These are phyloP conservation scores for Dione juno DNA, from an alignment of 2,888 invertebrate species.

Conservation along the genomic window DNA sequence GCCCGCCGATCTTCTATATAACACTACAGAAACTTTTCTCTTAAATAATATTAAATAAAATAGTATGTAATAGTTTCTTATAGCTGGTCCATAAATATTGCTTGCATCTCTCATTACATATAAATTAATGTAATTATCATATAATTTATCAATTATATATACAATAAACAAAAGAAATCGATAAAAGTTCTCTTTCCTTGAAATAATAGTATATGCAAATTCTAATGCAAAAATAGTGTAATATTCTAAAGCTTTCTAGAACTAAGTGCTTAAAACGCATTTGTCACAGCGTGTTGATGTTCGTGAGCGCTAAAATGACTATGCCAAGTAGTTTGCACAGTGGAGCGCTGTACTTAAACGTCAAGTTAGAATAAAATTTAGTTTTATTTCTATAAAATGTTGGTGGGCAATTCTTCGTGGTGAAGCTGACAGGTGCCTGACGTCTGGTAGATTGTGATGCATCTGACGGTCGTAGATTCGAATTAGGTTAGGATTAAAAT, in stretches of 20 bases:
- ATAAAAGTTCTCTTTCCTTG: too few species aligned
- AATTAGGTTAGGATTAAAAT: not conserved
- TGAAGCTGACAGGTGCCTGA: not conserved
- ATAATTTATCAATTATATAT: too few species aligned
- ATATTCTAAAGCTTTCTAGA: conserved; percentile 6
- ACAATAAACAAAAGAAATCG: too few species aligned
- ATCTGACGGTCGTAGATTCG: not conserved
- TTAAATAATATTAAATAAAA: conserved; percentile 6
- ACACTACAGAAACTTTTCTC: conserved; percentile 1
- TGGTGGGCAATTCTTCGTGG: not conserved
- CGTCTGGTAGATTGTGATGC: not conserved
- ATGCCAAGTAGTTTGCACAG: conserved; percentile 22
- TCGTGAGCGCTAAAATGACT: conserved; percentile 18
- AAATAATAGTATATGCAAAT: not conserved
- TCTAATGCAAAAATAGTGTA: not conserved
- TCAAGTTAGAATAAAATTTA: conserved; percentile 14
- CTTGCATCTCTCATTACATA: too few species aligned
- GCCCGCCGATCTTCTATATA: conserved; percentile 6
- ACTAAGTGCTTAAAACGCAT: conserved; percentile 13
- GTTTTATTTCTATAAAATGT: conserved; percentile 4
- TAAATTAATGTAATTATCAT: too few species aligned
- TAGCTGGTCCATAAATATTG: not conserved
- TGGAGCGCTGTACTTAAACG: conserved; percentile 5
- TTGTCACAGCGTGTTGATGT: conserved; percentile 22
- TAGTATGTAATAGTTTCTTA: conserved; percentile 5